Evolutionary conservation across 1,140 invertebrate species (phyloP), one percentile per base, ranked within the genome.

Genomic region (Pentalonia nigronervosa): DNA sequence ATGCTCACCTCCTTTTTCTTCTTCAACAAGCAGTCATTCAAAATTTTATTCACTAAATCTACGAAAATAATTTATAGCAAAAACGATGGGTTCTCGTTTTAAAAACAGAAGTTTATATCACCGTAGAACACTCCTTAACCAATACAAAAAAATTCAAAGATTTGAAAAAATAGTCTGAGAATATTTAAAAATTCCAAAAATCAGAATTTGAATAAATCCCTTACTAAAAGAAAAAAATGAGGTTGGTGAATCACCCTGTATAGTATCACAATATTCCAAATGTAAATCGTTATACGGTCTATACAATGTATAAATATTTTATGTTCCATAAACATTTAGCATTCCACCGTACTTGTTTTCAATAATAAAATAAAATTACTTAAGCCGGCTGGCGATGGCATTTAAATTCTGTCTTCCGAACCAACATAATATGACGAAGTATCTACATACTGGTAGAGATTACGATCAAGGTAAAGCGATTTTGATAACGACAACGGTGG

Each of bases 331-430:
- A 83, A 83, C 36, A 83, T 83, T 83, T 83, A 41, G n/a, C 41
- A 83, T 83, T 83, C 81, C n/a, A 21, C 14, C 7, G 81, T 83
- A 83, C 76, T 81, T 81, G 20, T 8, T 36, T 36, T 81, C 76
- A 81, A 81, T 81, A 81, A 81, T 81, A 81, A 81, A 81, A 81
- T 81, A 81, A 81, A 81, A 81, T 21, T 81, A 81, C 34, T 81
- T 67, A n/a, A 81, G 14, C 34, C 76, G 7, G 34, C 20, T 21
- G 20, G n/a, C 76, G 20, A 34, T 36, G 34, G 76, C 34, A 81
- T 81, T 81, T 81, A 81, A 81, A 81, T 81, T 81, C n/a, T 36
- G 34, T 81, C 76, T 81, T 20, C 17, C 34, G 14, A 14, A 67
- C 30, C 30, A 67, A 67, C 60, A 14, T 67, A 67, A 67, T n/a